Percentiles rank a stretch among this genome's conserved stretches.
Evolutionary conservation across 2,113 vertebrate species (phyloP).

Genomic region (Daboia siamensis): DNA sequence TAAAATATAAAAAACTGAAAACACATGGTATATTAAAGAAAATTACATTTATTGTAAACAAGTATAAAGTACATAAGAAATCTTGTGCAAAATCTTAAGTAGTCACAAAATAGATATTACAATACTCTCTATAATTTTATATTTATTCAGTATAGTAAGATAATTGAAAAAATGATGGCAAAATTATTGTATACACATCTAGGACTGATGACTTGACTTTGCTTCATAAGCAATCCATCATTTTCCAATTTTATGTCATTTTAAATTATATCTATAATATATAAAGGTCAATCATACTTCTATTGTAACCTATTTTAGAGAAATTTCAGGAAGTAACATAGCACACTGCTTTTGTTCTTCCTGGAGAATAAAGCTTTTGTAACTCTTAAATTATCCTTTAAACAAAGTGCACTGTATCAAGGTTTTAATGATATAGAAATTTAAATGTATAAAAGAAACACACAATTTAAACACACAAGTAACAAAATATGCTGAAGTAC

Average conservation of each 20-base stretch:
- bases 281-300: constrained; percentile 36
- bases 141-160: constrained; percentile 51
- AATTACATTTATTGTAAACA: constrained; percentile 78
- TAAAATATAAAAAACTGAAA: neutral
- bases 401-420: constrained; percentile 65
- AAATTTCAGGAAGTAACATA: constrained; percentile 36
- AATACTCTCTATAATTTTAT: constrained; percentile 55
- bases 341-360: constrained; percentile 46
- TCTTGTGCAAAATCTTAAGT: constrained; percentile 77
- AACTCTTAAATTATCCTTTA: constrained; percentile 41
- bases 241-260: constrained; percentile 52
- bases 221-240: constrained; percentile 28
- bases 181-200: constrained; percentile 54
- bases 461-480: constrained; percentile 62
- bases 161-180: constrained; percentile 60
- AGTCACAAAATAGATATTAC: constrained; percentile 70
- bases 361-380: constrained; percentile 36
- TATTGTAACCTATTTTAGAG: constrained; percentile 42
- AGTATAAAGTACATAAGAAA: constrained; percentile 81
- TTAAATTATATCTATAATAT: constrained; percentile 39
- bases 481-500: constrained; percentile 43
- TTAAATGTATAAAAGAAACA: constrained; percentile 53
- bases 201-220: constrained; percentile 27
- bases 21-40: constrained; percentile 54
- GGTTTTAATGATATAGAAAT: constrained; percentile 7